Evolutionary conservation across 2,888 invertebrate species (phyloP), one percentile per base, ranked within the genome.

Genomic region (Lithophane semibrunnea): DNA sequence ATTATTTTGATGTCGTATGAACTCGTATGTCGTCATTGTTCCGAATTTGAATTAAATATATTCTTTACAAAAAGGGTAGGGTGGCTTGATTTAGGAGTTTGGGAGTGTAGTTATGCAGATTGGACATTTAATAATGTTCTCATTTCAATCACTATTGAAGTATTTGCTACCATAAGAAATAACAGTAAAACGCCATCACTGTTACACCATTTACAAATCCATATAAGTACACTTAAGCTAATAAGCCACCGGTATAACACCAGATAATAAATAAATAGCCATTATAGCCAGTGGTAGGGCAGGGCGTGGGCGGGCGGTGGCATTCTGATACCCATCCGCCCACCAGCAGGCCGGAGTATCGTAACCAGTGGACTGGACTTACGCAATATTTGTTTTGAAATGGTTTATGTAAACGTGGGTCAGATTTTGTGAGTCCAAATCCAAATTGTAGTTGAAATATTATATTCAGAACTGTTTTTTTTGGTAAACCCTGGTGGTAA

Each of bases 291-390:
- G 49, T 65, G 67, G 70, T 63, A 71, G 49, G 54, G 21, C 58
- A 65, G n/a, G 81, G 13, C 37, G 86, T 88, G 72, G 84, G 87
- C 80, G 85, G 86, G 73, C 87, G 78, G 78, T 80, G 80, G 80
- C 88, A 89, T 89, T 89, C 88, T 81, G 77, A 58, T 73, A 77
- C 79, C 76, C 75, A 85, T 82, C 85, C 90, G 84, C 90, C 90
- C 89, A 90, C 90, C 77, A 65, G 4, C 81, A 83, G 73, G 49
- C 71, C 61, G 18, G 60, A 76, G 58, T 77, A 86, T 82, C 72
- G 77, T 82, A 82, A 77, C 64, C 47, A 64, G 63, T 13, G 24
- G 24, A 77, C 86, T 74, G 70, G 42, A 42, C 49, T 84, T 84
- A 73, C 71, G 84, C 69, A 84, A 84, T 84, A 74, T 77, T 84